A percentile compares a stretch with the other conserved stretches of the same genome.
Conservation (phyloP, 2,797 vertebrate species). For the Discoglossus pictus region DNA sequence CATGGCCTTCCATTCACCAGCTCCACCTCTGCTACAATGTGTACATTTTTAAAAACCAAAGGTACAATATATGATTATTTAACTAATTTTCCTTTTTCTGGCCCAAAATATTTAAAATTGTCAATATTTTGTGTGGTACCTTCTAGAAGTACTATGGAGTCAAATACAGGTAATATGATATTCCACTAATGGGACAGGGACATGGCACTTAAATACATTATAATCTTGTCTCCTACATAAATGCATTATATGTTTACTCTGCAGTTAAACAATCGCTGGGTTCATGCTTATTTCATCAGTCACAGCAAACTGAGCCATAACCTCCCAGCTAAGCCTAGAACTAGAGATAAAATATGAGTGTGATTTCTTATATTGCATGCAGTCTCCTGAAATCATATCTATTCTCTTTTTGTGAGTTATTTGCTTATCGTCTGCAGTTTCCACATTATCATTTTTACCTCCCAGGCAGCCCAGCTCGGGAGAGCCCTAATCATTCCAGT, state of each 20-base stretch:
- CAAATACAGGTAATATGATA: slow-evolving; percentile 2
- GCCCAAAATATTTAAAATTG: no score
- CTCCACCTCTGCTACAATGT: no score
- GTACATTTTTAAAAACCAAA: no score
- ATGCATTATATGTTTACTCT: slow-evolving; percentile 52
- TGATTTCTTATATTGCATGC: slow-evolving; percentile 62
- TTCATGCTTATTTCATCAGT: slow-evolving; percentile 58
- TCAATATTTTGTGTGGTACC: no score
- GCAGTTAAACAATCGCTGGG: slow-evolving; percentile 33
- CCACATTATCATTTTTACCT: slow-evolving; percentile 34
- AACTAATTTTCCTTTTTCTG: no score
- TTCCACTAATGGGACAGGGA: background rate
- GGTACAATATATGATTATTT: no score
- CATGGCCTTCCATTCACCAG: no score
- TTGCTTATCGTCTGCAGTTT: slow-evolving; percentile 35
- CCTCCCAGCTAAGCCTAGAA: slow-evolving; percentile 68
- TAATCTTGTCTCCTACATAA: slow-evolving; percentile 53
- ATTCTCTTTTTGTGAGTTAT: slow-evolving; percentile 31
- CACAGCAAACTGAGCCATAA: slow-evolving; percentile 62
- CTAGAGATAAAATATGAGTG: slow-evolving; percentile 70
- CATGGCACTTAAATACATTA: slow-evolving; percentile 33
- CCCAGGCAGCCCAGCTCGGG: slow-evolving; percentile 22
- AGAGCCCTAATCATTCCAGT: background rate
- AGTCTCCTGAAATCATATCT: slow-evolving; percentile 54
- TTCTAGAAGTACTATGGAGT: background rate